These are phyloP conservation scores for Cryptotis parvus DNA, from an alignment of 2,113 vertebrate genomes.

Conservation along the genomic window DNA sequence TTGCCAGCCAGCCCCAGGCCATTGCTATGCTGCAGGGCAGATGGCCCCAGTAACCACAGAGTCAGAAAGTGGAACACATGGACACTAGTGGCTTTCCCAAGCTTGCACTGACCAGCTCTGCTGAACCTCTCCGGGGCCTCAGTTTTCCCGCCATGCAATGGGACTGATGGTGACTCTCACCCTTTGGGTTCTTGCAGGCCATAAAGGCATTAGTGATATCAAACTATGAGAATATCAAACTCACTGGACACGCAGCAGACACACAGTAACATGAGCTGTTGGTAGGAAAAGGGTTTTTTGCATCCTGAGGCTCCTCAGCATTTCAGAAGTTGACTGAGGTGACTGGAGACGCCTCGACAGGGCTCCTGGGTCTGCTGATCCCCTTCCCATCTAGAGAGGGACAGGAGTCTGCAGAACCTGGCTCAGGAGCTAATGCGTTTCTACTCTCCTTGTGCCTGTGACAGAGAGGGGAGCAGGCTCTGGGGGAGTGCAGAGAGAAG, in stretches of 20 bases:
- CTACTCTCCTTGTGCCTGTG: background rate
- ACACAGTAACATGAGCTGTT: background rate
- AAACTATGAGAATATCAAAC: too few relatives aligned
- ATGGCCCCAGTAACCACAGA: background rate
- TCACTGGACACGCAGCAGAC: background rate
- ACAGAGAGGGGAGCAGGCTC: background rate
- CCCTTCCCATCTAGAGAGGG: background rate
- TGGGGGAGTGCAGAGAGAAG: background rate
- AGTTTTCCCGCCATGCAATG: background rate
- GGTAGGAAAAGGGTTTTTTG: fast-evolving
- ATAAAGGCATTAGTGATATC: too few relatives aligned
- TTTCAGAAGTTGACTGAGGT: background rate
- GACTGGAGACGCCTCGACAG: background rate
- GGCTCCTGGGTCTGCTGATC: background rate
- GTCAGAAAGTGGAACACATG: fast-evolving
- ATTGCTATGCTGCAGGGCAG: background rate
- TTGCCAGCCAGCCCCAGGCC: background rate
- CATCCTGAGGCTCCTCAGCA: background rate
- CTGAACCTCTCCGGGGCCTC: background rate
- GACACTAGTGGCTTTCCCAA: background rate
- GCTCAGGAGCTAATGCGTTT: background rate
- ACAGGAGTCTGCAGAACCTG: background rate
- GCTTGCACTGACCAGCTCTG: background rate
- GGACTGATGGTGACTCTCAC: too few relatives aligned
- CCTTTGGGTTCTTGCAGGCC: background rate